Percentiles rank a stretch among this genome's conserved stretches.
These are phyloP conservation scores for Spilosoma lubricipeda DNA, from an alignment of 2,888 invertebrate species.

Conservation along the genomic window DNA sequence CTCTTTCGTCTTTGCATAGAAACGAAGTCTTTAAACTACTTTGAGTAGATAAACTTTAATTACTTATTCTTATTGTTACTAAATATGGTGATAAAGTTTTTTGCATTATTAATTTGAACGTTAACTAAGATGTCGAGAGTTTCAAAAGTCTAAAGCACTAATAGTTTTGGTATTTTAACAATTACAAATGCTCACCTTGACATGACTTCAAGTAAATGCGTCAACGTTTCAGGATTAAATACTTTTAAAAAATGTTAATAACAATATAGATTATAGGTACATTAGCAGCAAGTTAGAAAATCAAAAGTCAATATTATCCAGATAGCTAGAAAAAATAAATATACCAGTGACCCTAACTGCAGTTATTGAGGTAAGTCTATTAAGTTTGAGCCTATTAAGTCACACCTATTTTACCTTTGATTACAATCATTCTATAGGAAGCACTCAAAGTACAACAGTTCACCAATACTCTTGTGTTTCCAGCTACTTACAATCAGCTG, in stretches of 20 bases:
- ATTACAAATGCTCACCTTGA: slow-evolving; percentile 1
- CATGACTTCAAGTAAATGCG: neutral
- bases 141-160: neutral
- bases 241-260: neutral
- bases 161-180: slow-evolving; percentile 3
- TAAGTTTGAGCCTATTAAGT: no score
- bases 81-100: neutral
- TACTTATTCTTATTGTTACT: neutral
- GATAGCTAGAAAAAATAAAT: no score
- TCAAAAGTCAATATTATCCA: no score
- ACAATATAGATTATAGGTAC: neutral
- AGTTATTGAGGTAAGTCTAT: no score
- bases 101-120: neutral
- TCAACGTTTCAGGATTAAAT: neutral
- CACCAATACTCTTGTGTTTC: no score
- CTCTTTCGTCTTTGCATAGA: neutral
- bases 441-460: no score
- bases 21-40: neutral
- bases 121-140: neutral
- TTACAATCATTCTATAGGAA: no score
- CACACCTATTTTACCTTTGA: no score
- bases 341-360: no score
- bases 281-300: neutral
- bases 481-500: no score
- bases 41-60: neutral